These are phyloP conservation scores for Nesometra sesokonis DNA, from an alignment of 35 echinoderm and acorn worm genomes.

Conservation along the genomic window DNA sequence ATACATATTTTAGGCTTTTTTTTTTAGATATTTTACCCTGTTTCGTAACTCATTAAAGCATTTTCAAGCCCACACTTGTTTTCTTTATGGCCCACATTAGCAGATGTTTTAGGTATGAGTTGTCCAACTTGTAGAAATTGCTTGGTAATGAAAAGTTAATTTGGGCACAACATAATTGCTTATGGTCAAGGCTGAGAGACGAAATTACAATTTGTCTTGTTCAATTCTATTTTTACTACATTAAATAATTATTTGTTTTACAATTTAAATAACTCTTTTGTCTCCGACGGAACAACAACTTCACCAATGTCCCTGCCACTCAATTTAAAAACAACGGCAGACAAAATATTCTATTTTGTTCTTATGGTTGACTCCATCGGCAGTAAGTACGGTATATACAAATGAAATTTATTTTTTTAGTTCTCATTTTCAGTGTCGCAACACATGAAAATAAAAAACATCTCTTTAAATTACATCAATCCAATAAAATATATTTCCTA, in stretches of 20 bases:
- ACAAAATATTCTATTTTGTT: background rate
- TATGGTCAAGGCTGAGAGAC: background rate
- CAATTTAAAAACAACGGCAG: background rate
- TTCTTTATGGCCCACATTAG: too few species aligned
- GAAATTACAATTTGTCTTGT: background rate
- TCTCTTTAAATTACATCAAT: too few species aligned
- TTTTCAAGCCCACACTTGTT: too few species aligned
- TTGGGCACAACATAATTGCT: background rate
- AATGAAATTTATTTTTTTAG: background rate
- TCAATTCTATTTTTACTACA: background rate
- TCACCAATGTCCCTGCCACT: background rate
- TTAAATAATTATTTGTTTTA: background rate
- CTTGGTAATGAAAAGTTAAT: background rate
- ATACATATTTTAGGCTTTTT: background rate
- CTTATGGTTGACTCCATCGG: background rate
- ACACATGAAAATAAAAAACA: too few species aligned
- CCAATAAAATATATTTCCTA: too few species aligned
- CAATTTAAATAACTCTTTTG: background rate
- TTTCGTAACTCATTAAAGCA: too few species aligned
- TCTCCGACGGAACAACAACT: background rate
- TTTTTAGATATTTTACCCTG: too few species aligned
- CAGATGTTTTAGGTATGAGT: too few species aligned
- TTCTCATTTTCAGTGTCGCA: background rate
- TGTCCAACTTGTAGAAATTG: background rate
- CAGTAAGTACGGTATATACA: background rate